Conservation (phyloP, 2,113 vertebrate genomes). For the Heteronetta atricapilla region DNA sequence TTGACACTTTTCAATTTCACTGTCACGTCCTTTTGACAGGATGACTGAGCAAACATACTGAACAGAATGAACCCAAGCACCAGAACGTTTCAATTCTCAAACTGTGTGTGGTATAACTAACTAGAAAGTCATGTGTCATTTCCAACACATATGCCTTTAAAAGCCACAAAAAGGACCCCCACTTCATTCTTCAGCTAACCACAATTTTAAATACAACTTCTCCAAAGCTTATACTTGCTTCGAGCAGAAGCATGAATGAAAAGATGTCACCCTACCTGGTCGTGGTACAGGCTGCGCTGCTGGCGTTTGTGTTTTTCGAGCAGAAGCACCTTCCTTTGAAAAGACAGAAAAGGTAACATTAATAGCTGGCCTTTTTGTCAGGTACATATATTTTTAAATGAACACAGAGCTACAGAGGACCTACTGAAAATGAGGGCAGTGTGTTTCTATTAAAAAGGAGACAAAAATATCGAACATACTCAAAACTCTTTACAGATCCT, state of each 20-base stretch:
- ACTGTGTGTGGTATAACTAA: neutral
- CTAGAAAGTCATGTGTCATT: neutral
- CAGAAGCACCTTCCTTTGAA: constrained; percentile 94
- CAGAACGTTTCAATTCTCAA: neutral
- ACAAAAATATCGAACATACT: neutral
- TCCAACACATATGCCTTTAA: neutral
- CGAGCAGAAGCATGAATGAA: neutral
- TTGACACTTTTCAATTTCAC: neutral
- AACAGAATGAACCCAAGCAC: neutral
- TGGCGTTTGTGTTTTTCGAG: constrained; percentile 94
- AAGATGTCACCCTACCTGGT: constrained; percentile 81
- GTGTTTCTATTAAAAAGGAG: neutral
- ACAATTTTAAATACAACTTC: neutral
- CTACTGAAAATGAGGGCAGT: neutral
- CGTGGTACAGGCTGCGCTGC: constrained; percentile 94
- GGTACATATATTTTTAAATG: accelerated
- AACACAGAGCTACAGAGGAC: neutral
- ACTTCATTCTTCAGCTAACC: neutral
- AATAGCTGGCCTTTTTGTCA: neutral
- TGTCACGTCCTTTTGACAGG: neutral
- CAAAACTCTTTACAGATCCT: neutral
- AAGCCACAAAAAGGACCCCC: neutral
- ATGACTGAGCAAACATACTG: neutral
- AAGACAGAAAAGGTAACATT: constrained; percentile 6
- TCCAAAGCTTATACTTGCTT: neutral